Evolutionary conservation across 92 coral and sea anemone genomes (phyloP), one percentile per base, ranked within the genome.

Genomic region (Siderastrea siderea): DNA sequence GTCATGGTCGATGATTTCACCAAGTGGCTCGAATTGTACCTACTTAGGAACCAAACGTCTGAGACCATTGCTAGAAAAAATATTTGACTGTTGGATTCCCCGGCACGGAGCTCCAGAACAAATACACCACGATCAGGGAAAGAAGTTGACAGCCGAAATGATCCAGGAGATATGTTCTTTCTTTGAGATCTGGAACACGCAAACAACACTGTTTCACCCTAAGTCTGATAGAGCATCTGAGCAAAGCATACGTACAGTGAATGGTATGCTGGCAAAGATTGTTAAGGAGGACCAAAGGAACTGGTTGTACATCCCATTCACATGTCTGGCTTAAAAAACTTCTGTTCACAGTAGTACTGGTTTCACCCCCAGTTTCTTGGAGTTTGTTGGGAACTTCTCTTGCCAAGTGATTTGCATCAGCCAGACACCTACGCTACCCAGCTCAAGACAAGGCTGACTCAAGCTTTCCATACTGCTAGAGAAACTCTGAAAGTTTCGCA

Each of bases 91-190:
- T 53, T 91, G 81, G 68, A 80, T 86, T 60, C 84, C 87, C 48
- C 75, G 57, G 46, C 71, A 90, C 51, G 90, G 93, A 63, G 91
- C 94, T 47, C 91, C 91, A 48, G 89, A 91, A 64, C 89, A 90
- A 69, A 59, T 90, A 11, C 94, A 87, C 48, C 63, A 71, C 60
- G 94, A 90, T 61, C 90, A 90, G 49, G 90, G 93, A 38, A 67
- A 63, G 47, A 86, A 86, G 5, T 61, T 85, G 51, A 62, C 75
- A 11, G 84, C 83, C 12, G 49, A 75, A 85, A 26, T 64, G 12
- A 85, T 85, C 62, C 75, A 68, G 61, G 90, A 86, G 26, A 80
- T 86, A 1, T 86, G 90, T 81, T 71, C 75, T 1, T 71, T 71
- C n/a, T 71, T 71, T 13, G 75, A 71, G 75, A 71, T 71, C 4